Base-by-base conservation (phyloP, 2,888 invertebrate genomes). In the Hirtodrosophila cameraria region DNA sequence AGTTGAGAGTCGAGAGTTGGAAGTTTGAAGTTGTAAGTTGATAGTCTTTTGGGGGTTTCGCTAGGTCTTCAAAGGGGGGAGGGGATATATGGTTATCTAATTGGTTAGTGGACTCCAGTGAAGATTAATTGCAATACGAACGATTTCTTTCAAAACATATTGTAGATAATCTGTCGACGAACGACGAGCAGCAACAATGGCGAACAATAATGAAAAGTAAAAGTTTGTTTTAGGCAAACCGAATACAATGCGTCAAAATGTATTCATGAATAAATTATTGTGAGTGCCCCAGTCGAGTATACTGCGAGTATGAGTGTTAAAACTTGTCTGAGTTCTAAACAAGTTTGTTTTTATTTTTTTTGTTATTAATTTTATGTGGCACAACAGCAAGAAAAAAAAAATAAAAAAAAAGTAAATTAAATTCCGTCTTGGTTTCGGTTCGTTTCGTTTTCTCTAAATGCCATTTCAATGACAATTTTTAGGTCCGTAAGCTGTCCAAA, bases 51-150 rank as follows among this genome's bases (percentile, higher is more conserved):
- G 43, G 30, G 11, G 35, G 52, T 18, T 33, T 28, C 30, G 41
- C 42, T 48, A 43, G 46, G 35, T 39, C n/a, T 55, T n/a, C n/a
- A n/a, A n/a, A n/a, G n/a, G n/a, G 12, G 7, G 33, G 12, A 25
- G 25, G 25, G 18, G 15, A 33, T 49, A 25, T 54, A 31, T 60
- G 54, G 62, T 68, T 83, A 76, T 64, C 74, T 78, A 82, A 78
- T 78, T 82, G 70, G 70, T 62, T 59, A 42, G 41, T 38, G 42
- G 49, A 62, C 42, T 42, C 33, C 36, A 52, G 16, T 61, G 28
- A 67, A 79, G 79, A 79, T 83, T 79, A 79, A 83, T 80, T 79
- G 79, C 83, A 83, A 54, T 66, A 46, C 71, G 54, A 73, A 66
- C 69, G 82, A 75, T 71, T 72, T 71, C 72, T 72, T 58, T 71